phyloP scores from a whole-genome alignment of 1,140 invertebrate species.

The Megathymus violae region DNA sequence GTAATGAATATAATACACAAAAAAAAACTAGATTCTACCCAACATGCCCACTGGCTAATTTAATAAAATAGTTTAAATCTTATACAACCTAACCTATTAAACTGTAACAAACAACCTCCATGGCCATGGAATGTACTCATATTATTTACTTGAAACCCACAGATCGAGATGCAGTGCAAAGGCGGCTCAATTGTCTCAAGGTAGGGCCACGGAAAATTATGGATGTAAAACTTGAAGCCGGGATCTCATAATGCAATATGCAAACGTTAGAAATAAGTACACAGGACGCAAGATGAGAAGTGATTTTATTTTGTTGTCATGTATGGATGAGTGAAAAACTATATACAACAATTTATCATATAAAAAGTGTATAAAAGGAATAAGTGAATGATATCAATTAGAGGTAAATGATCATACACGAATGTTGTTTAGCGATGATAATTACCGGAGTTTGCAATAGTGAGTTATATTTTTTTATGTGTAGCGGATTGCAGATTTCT shows the following conservation, averaged over 20 bases:
- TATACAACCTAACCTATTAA: too few relatives aligned
- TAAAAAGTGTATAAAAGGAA: constrained; percentile 74
- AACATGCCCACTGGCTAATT: too few relatives aligned
- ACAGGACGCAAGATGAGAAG: constrained; percentile 71
- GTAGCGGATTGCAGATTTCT: constrained; percentile 51
- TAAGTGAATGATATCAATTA: constrained; percentile 71
- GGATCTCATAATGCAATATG: constrained; percentile 79
- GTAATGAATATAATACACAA: too few relatives aligned
- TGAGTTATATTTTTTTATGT: constrained; percentile 81
- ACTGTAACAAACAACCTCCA: background rate
- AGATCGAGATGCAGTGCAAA: constrained; percentile 78
- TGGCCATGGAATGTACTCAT: too few relatives aligned
- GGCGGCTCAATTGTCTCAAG: constrained; percentile 76
- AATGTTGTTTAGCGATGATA: constrained; percentile 63
- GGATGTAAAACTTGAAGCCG: constrained; percentile 77
- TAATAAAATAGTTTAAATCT: too few relatives aligned
- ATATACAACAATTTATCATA: constrained; percentile 47
- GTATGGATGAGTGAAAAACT: constrained; percentile 70
- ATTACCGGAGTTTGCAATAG: constrained; percentile 79
- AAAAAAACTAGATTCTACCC: too few relatives aligned
- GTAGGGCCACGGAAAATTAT: constrained; percentile 71
- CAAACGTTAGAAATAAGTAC: constrained; percentile 58
- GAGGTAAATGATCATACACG: constrained; percentile 50
- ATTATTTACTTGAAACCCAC: constrained; percentile 41
- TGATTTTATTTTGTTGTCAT: constrained; percentile 81